These are phyloP conservation scores for Zhengitettix transpicula DNA, from an alignment of 2,888 invertebrate genomes.

Conservation along the genomic window DNA sequence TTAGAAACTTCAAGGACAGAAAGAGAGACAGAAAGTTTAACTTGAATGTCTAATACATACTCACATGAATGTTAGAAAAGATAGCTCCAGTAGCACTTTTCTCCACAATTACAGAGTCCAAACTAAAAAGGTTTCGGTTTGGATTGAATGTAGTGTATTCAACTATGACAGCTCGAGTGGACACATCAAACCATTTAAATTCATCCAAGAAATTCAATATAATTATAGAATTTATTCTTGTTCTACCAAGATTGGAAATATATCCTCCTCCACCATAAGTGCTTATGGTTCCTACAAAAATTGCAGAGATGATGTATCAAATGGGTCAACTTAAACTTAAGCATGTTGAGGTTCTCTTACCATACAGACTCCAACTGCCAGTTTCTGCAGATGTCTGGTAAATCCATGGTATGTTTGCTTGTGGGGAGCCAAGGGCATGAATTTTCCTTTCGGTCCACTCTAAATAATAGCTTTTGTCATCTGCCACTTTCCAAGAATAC, in stretches of 20 bases:
- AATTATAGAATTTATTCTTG: constrained; percentile 1
- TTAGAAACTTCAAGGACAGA: no score
- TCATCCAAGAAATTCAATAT: constrained; percentile 2
- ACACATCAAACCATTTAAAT: constrained; percentile 3
- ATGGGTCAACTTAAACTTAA: no score
- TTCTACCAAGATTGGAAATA: constrained; percentile 5
- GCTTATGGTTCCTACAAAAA: neutral
- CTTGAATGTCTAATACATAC: neutral
- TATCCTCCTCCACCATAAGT: constrained; percentile 7
- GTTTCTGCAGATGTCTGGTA: neutral
- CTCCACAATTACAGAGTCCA: constrained; percentile 6
- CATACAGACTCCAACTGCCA: neutral
- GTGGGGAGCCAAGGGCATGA: neutral
- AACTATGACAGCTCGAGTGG: constrained; percentile 2
- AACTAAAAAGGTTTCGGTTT: constrained; percentile 6
- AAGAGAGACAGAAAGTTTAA: no score
- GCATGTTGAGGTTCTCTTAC: neutral
- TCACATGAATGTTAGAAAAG: neutral
- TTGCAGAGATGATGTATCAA: no score
- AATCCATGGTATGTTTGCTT: constrained; percentile 3
- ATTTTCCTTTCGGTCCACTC: neutral
- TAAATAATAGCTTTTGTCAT: constrained; percentile 1
- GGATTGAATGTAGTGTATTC: constrained; percentile 6
- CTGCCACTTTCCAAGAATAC: neutral
- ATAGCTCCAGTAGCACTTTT: neutral